Conservation (phyloP, 2,113 vertebrate species). For the Aphyosemion australe region DNA sequence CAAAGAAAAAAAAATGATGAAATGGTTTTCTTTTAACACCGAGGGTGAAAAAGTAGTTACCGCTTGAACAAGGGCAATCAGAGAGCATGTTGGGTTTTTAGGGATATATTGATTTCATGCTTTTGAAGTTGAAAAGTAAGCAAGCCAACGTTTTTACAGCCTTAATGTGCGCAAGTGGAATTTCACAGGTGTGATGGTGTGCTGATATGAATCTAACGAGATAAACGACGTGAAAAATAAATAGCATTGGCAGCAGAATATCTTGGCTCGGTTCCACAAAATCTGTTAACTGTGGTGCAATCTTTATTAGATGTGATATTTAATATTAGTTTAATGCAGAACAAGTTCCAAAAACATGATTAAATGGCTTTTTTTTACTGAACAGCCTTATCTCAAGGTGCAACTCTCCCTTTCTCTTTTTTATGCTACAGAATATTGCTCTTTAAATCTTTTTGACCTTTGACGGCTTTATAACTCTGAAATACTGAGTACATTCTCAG, state of each 20-base stretch:
- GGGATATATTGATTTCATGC: constrained; percentile 22
- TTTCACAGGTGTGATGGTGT: constrained; percentile 9
- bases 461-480: constrained; percentile 33
- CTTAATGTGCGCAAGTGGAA: constrained; percentile 7
- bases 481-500: constrained; percentile 28
- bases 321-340: constrained; percentile 35
- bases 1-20: neutral
- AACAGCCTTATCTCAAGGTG: constrained; percentile 18
- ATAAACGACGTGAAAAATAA: constrained; percentile 16
- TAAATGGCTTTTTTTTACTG: constrained; percentile 16
- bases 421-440: constrained; percentile 27
- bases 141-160: neutral
- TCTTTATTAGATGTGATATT: constrained; percentile 34
- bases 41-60: neutral
- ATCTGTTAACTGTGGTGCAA: constrained; percentile 16
- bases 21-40: constrained; percentile 1
- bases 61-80: constrained; percentile 4
- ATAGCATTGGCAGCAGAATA: constrained; percentile 12
- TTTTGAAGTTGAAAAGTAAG: constrained; percentile 22
- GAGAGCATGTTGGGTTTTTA: constrained; percentile 6
- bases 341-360: constrained; percentile 21
- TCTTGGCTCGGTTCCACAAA: constrained; percentile 40
- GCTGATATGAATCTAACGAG: constrained; percentile 12
- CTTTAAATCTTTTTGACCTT: constrained; percentile 32
- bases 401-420: constrained; percentile 3